phyloP scores from a whole-genome alignment of 30 jellyfish, hydroid and myxozoan genomes.

The Aurelia sp. region DNA sequence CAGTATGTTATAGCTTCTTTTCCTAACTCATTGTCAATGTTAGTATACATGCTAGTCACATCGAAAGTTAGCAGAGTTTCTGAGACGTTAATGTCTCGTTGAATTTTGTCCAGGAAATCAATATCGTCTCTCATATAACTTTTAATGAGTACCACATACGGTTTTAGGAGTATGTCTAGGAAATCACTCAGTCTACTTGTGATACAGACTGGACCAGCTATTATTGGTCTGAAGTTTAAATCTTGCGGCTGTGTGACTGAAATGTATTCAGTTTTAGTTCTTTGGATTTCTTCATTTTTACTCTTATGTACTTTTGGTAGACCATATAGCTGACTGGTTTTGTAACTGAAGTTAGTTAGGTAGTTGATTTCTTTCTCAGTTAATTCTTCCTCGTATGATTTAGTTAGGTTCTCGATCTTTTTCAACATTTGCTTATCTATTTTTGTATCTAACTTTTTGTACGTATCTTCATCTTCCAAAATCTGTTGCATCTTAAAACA shows the following conservation, averaged over 20 bases:
- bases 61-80: constrained; percentile 16
- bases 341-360: not conserved
- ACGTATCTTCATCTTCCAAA: constrained; percentile 12
- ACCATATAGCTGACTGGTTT: constrained; percentile 44
- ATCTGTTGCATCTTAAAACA: not conserved
- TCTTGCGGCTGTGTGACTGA: not conserved
- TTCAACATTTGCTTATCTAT: constrained; percentile 11
- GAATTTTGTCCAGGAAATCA: constrained; percentile 26
- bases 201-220: constrained; percentile 50
- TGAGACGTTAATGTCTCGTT: not conserved
- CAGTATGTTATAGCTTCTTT: constrained; percentile 19
- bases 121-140: constrained; percentile 29
- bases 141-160: not conserved
- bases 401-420: not conserved
- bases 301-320: constrained; percentile 41
- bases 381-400: not conserved
- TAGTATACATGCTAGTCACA: constrained; percentile 34
- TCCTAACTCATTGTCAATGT: constrained; percentile 31
- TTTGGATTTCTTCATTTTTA: not conserved
- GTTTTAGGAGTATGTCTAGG: constrained; percentile 26
- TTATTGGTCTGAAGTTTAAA: constrained; percentile 34
- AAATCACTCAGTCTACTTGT: constrained; percentile 33
- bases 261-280: not conserved
- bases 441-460: constrained; percentile 15
- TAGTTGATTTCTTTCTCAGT: constrained; percentile 22